These are phyloP conservation scores for Vireo altiloquus DNA, from an alignment of 2,113 vertebrate genomes.

Conservation along the genomic window DNA sequence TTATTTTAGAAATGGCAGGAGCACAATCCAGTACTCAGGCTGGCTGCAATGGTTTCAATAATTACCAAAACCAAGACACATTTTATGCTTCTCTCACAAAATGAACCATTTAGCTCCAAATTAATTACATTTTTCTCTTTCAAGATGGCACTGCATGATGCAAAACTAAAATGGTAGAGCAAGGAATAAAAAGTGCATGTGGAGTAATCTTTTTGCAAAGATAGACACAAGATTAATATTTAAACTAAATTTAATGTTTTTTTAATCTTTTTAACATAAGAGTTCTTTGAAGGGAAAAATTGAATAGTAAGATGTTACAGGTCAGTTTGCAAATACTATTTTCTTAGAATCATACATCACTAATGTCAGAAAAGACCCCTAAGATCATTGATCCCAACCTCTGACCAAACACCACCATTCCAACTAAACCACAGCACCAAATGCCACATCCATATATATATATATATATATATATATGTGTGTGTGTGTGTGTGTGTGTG, in stretches of 20 bases:
- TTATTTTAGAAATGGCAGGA: background rate
- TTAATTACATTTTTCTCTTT: background rate
- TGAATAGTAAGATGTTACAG: background rate
- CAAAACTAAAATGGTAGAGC: background rate
- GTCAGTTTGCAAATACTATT: background rate
- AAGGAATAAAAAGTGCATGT: background rate
- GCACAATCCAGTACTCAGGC: background rate
- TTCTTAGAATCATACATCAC: background rate
- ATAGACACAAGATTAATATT: background rate
- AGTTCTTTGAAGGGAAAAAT: background rate
- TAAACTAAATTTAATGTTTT: background rate
- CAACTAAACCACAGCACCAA: background rate
- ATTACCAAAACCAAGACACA: background rate
- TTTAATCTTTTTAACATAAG: background rate
- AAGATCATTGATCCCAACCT: background rate
- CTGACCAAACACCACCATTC: background rate
- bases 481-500: too few relatives aligned
- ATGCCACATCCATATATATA: too few relatives aligned
- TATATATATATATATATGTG: background rate
- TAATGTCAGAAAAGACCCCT: background rate
- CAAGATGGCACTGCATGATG: background rate
- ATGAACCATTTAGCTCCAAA: rapidly evolving
- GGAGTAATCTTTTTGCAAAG: background rate
- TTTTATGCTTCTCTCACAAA: background rate
- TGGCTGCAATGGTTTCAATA: background rate